Conservation (phyloP, 2,888 invertebrate genomes). For the Drosophila mimetica region DNA sequence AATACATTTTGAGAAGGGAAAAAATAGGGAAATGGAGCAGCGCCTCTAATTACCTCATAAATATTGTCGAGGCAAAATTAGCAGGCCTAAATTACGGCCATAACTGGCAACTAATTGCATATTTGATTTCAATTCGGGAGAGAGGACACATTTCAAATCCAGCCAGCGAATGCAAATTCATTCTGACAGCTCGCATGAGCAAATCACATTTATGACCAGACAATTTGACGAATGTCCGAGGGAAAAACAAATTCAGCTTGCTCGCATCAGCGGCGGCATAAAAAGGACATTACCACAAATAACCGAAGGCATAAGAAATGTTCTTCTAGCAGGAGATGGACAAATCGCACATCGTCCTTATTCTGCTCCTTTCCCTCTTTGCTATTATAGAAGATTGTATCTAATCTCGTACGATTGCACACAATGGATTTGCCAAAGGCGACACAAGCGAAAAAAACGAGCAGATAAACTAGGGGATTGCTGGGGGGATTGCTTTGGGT, state of each 20-base stretch:
- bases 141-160: conserved; percentile 12
- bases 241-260: conserved; percentile 54
- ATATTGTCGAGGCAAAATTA: conserved; percentile 50
- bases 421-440: conserved; percentile 77
- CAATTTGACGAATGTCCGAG: conserved; percentile 66
- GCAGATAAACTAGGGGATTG: background rate
- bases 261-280: conserved; percentile 21
- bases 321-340: conserved; percentile 31
- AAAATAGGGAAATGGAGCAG: conserved; percentile 3
- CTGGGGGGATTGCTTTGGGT: conserved; percentile 18
- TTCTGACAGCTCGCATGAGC: conserved; percentile 54
- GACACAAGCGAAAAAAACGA: conserved; percentile 39
- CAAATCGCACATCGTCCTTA: conserved; percentile 55
- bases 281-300: conserved; percentile 59
- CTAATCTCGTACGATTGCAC: conserved; percentile 78
- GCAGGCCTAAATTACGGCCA: conserved; percentile 35
- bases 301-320: conserved; percentile 14
- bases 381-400: conserved; percentile 78
- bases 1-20: conserved; percentile 21
- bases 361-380: background rate
- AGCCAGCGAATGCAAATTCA: conserved; percentile 59
- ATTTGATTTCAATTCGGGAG: conserved; percentile 67
- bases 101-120: conserved; percentile 67
- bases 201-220: conserved; percentile 59
- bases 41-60: conserved; percentile 67